These are phyloP conservation scores for Sebastes jordani DNA, from an alignment of 2,797 vertebrate species.

Conservation along the genomic window DNA sequence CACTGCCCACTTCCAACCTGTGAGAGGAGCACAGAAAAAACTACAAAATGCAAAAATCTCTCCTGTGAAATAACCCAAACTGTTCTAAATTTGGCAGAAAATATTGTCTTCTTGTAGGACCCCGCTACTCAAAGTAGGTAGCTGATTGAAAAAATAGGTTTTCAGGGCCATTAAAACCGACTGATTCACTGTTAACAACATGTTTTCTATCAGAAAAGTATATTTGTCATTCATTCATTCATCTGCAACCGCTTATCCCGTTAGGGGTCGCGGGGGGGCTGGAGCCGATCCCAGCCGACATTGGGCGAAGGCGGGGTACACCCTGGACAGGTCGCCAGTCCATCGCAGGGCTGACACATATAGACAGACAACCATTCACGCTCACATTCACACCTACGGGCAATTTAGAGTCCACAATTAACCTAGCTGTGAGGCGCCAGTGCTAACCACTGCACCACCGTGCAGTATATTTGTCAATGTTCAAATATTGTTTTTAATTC, in stretches of 20 bases:
- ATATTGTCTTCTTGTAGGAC: neutral
- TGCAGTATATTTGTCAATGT: neutral
- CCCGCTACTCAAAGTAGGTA: neutral
- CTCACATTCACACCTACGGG: no score
- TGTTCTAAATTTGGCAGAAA: neutral
- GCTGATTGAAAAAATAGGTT: neutral
- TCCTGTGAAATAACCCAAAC: neutral
- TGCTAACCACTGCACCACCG: no score
- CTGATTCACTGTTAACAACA: neutral
- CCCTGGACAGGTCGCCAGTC: no score
- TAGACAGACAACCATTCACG: no score
- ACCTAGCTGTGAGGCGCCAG: no score
- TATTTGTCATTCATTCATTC: no score
- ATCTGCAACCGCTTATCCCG: no score
- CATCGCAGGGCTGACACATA: no score
- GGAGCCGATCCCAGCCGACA: no score
- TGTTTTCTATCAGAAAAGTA: neutral
- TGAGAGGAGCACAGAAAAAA: neutral
- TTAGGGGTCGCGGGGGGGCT: no score
- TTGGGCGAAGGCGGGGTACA: no score
- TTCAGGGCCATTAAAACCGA: neutral
- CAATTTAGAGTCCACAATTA: no score
- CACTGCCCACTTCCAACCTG: neutral
- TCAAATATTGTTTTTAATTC: constrained; percentile 14
- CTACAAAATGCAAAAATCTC: neutral